These are phyloP conservation scores for Phanerotoma sp. DNA, from an alignment of 2,888 invertebrate genomes.

Conservation along the genomic window DNA sequence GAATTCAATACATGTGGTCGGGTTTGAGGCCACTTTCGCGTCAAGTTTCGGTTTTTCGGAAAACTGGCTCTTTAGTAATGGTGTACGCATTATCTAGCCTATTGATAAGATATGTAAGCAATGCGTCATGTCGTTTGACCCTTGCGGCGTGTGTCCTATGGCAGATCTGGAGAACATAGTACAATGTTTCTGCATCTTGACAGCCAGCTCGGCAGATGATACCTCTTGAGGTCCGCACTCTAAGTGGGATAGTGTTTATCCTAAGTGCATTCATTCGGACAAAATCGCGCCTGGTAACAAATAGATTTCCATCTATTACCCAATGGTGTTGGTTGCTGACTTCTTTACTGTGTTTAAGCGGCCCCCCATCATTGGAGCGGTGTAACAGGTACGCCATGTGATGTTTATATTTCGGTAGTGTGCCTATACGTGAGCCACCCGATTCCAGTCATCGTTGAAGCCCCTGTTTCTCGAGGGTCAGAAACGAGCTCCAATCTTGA, in stretches of 20 bases:
- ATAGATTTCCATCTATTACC: conserved; percentile 8
- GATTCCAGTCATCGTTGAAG: too few relatives aligned
- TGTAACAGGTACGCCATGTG: not conserved
- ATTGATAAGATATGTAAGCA: conserved; percentile 29
- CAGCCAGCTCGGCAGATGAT: conserved; percentile 38
- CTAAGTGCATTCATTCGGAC: conserved; percentile 42
- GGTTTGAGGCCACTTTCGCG: conserved; percentile 36
- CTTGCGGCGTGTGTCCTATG: conserved; percentile 41
- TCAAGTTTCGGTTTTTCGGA: conserved; percentile 37
- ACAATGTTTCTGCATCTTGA: conserved; percentile 39
- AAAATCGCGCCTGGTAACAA: conserved; percentile 27
- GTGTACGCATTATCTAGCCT: not conserved
- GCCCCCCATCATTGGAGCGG: too few relatives aligned
- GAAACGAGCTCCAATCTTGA: not conserved
- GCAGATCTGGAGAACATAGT: conserved; percentile 43
- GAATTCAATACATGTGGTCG: too few relatives aligned
- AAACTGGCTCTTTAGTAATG: conserved; percentile 3
- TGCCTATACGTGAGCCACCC: not conserved
- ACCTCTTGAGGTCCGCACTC: conserved; percentile 33
- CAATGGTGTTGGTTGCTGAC: conserved; percentile 27
- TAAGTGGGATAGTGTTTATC: conserved; percentile 42
- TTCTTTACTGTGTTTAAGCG: not conserved
- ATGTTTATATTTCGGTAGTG: not conserved
- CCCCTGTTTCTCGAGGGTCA: not conserved
- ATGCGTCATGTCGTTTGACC: conserved; percentile 43